phyloP scores from a whole-genome alignment of 1,140 invertebrate species.

The Trichonephila clavipes region DNA sequence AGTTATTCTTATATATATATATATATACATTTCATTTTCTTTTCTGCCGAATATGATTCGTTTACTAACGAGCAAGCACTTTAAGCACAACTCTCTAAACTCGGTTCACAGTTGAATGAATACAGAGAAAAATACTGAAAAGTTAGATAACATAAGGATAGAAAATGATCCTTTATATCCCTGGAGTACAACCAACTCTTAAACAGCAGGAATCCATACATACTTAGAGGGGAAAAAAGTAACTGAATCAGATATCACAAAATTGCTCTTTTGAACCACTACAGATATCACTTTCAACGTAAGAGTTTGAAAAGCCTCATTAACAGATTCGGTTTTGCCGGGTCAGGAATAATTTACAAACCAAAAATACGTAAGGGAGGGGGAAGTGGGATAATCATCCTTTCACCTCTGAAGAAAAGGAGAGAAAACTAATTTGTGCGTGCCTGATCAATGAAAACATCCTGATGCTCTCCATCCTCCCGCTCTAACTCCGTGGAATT shows the following conservation, averaged over 20 bases:
- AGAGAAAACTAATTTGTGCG: slow-evolving; percentile 17
- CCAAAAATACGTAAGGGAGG: neutral
- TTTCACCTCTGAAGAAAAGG: neutral
- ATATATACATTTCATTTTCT: too few relatives aligned
- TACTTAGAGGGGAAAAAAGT: neutral
- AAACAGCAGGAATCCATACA: neutral
- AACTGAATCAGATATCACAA: neutral
- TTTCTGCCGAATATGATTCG: too few relatives aligned
- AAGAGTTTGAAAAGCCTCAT: neutral
- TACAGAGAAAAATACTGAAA: too few relatives aligned
- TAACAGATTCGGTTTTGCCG: neutral
- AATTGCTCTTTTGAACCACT: neutral
- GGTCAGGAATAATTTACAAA: neutral
- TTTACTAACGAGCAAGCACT: too few relatives aligned
- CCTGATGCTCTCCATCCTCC: neutral
- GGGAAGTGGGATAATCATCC: neutral
- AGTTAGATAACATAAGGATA: neutral
- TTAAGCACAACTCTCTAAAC: too few relatives aligned
- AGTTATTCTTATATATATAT: too few relatives aligned
- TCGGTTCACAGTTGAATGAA: too few relatives aligned
- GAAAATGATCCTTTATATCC: neutral
- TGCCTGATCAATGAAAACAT: slow-evolving; percentile 35
- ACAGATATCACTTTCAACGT: slow-evolving; percentile 13
- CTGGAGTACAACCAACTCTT: neutral
- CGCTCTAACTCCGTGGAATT: neutral